Conservation (phyloP, 2,113 vertebrate species). For the Gnathonemus longibarbis region DNA sequence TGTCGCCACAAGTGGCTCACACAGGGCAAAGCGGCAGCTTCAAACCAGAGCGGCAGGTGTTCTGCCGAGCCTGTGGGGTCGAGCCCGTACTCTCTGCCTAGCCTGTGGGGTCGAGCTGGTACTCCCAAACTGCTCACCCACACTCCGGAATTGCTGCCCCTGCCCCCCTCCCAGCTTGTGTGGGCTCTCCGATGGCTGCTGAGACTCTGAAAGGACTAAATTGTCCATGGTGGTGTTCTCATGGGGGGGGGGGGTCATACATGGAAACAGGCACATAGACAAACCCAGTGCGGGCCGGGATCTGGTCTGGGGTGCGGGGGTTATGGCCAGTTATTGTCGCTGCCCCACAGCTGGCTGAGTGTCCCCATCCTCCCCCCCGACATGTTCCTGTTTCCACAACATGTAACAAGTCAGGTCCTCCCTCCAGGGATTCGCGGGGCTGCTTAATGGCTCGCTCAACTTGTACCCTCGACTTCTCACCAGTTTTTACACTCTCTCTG, state of each 20-base stretch:
- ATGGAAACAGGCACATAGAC: conserved; percentile 55
- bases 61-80: not conserved
- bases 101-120: not conserved
- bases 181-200: conserved; percentile 56
- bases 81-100: not conserved
- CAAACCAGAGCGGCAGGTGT: not conserved
- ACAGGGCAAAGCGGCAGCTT: not conserved
- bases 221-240: conserved; percentile 69
- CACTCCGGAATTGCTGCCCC: conserved; percentile 10
- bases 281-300: conserved; percentile 44
- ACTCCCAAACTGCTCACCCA: not conserved
- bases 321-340: not conserved
- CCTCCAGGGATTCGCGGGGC: conserved; percentile 32
- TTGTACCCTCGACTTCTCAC: conserved; percentile 14
- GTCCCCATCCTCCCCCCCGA: conserved; percentile 32
- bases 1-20: conserved; percentile 30
- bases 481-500: not conserved
- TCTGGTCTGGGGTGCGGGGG: conserved; percentile 10
- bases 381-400: conserved; percentile 35
- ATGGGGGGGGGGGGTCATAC: conserved; percentile 47
- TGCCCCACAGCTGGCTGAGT: not conserved
- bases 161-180: conserved; percentile 53
- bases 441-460: conserved; percentile 44
- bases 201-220: conserved; percentile 64
- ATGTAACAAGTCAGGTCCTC: not conserved